These are phyloP conservation scores for Acanthosepion esculentum DNA, from an alignment of 2,888 invertebrate species.

Conservation along the genomic window DNA sequence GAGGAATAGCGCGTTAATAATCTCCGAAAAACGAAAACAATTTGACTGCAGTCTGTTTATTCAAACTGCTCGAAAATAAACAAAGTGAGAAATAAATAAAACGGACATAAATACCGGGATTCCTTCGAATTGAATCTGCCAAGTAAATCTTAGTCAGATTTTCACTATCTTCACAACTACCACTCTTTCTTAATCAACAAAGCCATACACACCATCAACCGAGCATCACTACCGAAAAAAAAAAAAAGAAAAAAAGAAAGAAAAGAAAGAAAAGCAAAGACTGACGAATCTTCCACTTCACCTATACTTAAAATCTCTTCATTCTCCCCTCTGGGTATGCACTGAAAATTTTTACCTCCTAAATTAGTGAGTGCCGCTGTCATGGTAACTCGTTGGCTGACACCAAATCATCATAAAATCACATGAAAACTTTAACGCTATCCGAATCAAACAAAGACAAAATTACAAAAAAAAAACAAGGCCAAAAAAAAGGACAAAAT, in stretches of 20 bases:
- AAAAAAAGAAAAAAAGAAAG: background rate
- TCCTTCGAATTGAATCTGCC: background rate
- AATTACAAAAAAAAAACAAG: background rate
- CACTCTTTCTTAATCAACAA: background rate
- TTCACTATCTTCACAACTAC: background rate
- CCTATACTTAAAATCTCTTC: background rate
- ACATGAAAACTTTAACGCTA: background rate
- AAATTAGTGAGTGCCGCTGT: conserved; percentile 1
- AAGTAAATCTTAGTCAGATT: background rate
- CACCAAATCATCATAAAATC: conserved; percentile 23
- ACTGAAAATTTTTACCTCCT: background rate
- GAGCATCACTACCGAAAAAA: background rate
- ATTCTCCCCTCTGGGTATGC: background rate
- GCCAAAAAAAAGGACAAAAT: no score
- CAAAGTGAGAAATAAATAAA: background rate
- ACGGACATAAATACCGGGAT: background rate
- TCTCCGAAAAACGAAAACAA: background rate
- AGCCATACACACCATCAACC: background rate
- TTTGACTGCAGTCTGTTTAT: conserved; percentile 6
- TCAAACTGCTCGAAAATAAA: background rate
- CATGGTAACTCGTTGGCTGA: conserved; percentile 22
- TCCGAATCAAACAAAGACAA: background rate
- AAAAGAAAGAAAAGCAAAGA: background rate
- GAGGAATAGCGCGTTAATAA: background rate
- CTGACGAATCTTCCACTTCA: background rate